Percentiles rank a stretch among this genome's conserved stretches.
phyloP scores from a whole-genome alignment of 2,888 invertebrate species.

The Saturnia japonica region DNA sequence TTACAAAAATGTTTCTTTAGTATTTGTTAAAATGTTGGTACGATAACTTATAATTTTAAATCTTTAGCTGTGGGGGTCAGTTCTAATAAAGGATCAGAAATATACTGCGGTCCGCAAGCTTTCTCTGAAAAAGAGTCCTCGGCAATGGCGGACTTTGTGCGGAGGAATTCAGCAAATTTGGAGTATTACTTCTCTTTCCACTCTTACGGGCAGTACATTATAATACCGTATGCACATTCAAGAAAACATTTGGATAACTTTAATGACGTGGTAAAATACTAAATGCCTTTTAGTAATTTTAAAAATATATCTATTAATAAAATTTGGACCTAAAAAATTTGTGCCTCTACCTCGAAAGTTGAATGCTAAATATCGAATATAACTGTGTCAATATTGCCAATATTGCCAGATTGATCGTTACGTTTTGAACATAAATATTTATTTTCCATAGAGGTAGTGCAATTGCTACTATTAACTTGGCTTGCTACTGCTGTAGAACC shows the following conservation, averaged over 20 bases:
- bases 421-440: too few relatives aligned
- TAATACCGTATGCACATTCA: conserved; percentile 79
- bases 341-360: neutral
- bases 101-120: conserved; percentile 66
- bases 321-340: too few relatives aligned
- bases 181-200: conserved; percentile 83
- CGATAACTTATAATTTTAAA: neutral
- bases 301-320: neutral
- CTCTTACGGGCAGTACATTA: conserved; percentile 83
- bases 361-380: neutral
- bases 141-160: conserved; percentile 64
- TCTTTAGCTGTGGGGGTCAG: conserved; percentile 50
- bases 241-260: conserved; percentile 61
- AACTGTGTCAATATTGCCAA: neutral
- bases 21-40: neutral
- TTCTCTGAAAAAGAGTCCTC: conserved; percentile 79
- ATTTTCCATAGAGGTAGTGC: neutral
- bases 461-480: too few relatives aligned
- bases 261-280: conserved; percentile 52
- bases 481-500: neutral
- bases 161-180: conserved; percentile 49
- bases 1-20: neutral
- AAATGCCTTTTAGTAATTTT: neutral
- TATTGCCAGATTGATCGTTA: too few relatives aligned
- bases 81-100: conserved; percentile 28